Base-by-base conservation (phyloP, 2,888 invertebrate genomes). In the Drosophila neotestacea region DNA sequence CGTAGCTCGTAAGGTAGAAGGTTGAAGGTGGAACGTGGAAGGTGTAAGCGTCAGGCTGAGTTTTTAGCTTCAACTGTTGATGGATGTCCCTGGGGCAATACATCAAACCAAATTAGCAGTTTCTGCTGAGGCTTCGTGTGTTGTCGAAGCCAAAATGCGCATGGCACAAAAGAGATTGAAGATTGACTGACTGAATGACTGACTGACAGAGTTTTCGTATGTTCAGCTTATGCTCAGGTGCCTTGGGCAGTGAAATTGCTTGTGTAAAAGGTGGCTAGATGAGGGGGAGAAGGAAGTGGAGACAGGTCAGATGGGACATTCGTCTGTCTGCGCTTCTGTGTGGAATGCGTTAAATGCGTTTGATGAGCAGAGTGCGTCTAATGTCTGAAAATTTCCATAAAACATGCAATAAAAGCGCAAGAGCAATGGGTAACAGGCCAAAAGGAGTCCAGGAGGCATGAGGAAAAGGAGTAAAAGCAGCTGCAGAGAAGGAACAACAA, bases 401-500 rank as follows among this genome's bases (percentile, higher is more conserved):
- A 85, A 89, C 88, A 89, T 89, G 85, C 79, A 87, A 89, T 87
- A 89, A 85, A 89, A 79, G 82, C 77, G 70, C 69, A 73, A 73
- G 72, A 54, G 60, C 72, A 52, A 68, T 51, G 50, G 61, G 41
- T 47, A 62, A 55, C 36, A 47, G 56, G 54, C 22, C 46, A 27
- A 30, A 10, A 28, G 38, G 3, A 7, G 30, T 10, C 22, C 10
- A 3, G 9, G 42, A n/a, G 22, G 41, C 4, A 42, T n/a, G 7
- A 7, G 38, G 30, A 48, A 47, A 9, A 34, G 16, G 42, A 44
- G 42, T 4, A 47, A 42, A 38, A 46, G 52, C 30, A 22, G 38
- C 63, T 67, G 38, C 39, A 55, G 50, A 44, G 38, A 30, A 34
- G 56, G 16, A 50, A 44, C 41, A 58, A 48, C 50, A 50, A 47